Percentiles rank a stretch among this genome's conserved stretches.
Evolutionary conservation across 2,797 vertebrate species (phyloP).

Genomic region (Halcyon badia): DNA sequence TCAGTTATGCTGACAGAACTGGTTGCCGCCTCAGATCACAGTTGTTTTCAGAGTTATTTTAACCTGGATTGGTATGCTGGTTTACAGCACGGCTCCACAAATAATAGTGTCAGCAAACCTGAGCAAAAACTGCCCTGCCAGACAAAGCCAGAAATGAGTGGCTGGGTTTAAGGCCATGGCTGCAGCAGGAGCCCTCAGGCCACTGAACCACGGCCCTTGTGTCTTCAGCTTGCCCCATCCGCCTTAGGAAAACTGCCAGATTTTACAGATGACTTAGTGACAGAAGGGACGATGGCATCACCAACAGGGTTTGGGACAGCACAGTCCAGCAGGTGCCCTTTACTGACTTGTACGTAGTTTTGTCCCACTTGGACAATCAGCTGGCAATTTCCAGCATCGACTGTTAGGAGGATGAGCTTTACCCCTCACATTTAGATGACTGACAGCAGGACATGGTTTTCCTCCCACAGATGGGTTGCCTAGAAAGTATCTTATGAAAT

Average conservation of each 20-base stretch:
- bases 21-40: background rate
- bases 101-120: constrained; percentile 8
- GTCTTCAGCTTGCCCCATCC: background rate
- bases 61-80: background rate
- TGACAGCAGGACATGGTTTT: background rate
- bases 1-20: background rate
- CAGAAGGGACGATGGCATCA: background rate
- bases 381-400: background rate
- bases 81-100: background rate
- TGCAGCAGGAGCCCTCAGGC: background rate
- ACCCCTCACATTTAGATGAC: background rate
- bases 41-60: constrained; percentile 46
- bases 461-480: background rate
- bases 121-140: constrained; percentile 4
- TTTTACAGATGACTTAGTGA: background rate
- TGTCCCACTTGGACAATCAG: background rate
- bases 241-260: background rate
- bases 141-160: background rate
- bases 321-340: background rate
- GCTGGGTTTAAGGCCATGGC: background rate
- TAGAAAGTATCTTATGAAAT: background rate
- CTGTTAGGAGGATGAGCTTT: background rate
- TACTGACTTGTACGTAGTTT: background rate
- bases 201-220: background rate
- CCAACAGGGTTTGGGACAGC: background rate